These are phyloP conservation scores for Melieria crassipennis DNA, from an alignment of 2,888 invertebrate species.

Conservation along the genomic window DNA sequence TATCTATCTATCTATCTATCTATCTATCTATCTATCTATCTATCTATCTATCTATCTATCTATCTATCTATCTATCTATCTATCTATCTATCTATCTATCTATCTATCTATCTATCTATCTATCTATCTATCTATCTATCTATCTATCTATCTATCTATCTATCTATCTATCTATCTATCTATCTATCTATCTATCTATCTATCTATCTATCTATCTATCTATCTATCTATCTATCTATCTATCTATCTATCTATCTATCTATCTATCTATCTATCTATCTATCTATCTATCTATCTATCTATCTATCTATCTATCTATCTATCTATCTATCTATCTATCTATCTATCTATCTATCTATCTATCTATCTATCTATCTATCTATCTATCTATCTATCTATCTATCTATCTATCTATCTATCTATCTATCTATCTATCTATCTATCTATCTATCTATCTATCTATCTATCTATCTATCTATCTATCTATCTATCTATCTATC, in stretches of 20 bases:
- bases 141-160: conserved; percentile 17
- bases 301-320: conserved; percentile 16
- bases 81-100: conserved; percentile 17
- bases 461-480: conserved; percentile 11
- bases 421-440: conserved; percentile 16
- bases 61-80: conserved; percentile 14
- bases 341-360: conserved; percentile 16
- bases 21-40: conserved; percentile 17
- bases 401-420: conserved; percentile 16
- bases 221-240: conserved; percentile 16
- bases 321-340: conserved; percentile 17
- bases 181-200: conserved; percentile 16
- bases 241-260: conserved; percentile 16
- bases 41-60: conserved; percentile 16
- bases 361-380: conserved; percentile 16
- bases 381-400: conserved; percentile 14
- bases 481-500: conserved; percentile 10
- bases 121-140: conserved; percentile 16
- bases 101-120: conserved; percentile 16
- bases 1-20: conserved; percentile 13
- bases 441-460: conserved; percentile 17
- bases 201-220: conserved; percentile 17
- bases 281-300: conserved; percentile 16
- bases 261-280: conserved; percentile 17
- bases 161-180: conserved; percentile 16